These are phyloP conservation scores for Cryptophagus acutangulus DNA, from an alignment of 2,888 invertebrate genomes.

Conservation along the genomic window DNA sequence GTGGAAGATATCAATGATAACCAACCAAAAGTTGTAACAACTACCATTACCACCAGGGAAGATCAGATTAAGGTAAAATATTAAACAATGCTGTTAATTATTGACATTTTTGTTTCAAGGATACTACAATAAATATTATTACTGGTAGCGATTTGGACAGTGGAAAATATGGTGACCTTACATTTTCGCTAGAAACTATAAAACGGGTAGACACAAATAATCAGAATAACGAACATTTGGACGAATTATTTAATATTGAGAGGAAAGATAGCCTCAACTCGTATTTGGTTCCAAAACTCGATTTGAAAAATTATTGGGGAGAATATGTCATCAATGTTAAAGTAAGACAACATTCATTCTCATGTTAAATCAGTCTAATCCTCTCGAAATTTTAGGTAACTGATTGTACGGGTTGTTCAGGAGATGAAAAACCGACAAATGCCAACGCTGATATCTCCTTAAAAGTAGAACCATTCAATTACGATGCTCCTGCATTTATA, in stretches of 20 bases:
- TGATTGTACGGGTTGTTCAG: conserved; percentile 1
- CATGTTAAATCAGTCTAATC: background rate
- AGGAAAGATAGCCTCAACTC: too few species aligned
- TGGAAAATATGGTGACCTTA: too few species aligned
- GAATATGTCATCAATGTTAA: conserved; percentile 51
- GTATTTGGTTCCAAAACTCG: conserved; percentile 46
- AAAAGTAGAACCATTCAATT: conserved; percentile 53
- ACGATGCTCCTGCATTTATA: conserved; percentile 52
- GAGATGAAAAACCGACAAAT: background rate
- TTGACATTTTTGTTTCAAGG: too few species aligned
- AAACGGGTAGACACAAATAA: too few species aligned
- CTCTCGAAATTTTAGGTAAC: background rate
- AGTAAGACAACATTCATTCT: too few species aligned
- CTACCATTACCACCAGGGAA: conserved; percentile 18
- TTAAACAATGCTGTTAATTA: too few species aligned
- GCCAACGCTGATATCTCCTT: conserved; percentile 42
- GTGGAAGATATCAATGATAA: conserved; percentile 61
- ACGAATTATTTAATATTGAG: conserved; percentile 28
- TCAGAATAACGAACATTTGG: too few species aligned
- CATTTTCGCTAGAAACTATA: too few species aligned
- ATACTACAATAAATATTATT: too few species aligned
- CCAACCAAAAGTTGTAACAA: conserved; percentile 44
- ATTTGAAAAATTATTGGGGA: conserved; percentile 56
- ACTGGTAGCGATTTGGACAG: too few species aligned
- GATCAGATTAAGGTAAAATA: conserved; percentile 23